phyloP scores from a whole-genome alignment of 2,888 invertebrate species.

The Odontocerum albicorne region DNA sequence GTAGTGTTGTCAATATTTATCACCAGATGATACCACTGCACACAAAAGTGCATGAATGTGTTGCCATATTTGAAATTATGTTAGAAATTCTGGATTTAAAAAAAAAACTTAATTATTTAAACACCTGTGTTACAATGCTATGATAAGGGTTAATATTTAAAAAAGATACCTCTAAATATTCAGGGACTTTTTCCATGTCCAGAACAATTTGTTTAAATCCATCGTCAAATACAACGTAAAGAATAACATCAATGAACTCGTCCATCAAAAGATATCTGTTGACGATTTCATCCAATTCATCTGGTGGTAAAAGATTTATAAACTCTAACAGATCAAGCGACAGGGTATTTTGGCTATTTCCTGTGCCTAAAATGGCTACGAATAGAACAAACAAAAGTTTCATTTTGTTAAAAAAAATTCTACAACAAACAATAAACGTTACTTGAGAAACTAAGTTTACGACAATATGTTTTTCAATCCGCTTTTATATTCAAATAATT shows the following conservation, averaged over 20 bases:
- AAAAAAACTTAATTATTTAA: background rate
- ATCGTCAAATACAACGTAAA: background rate
- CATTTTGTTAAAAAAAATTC: too few species aligned
- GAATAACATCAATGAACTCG: slow-evolving; percentile 1
- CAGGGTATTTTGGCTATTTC: background rate
- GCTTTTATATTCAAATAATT: too few species aligned
- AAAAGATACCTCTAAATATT: slow-evolving; percentile 8
- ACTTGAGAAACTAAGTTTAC: too few species aligned
- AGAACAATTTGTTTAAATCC: slow-evolving; percentile 7
- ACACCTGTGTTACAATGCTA: background rate
- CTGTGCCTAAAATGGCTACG: background rate
- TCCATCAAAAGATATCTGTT: background rate
- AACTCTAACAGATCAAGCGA: slow-evolving; percentile 9
- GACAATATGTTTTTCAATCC: too few species aligned
- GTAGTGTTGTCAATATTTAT: too few species aligned
- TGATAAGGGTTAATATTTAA: background rate
- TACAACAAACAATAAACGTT: too few species aligned
- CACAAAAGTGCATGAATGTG: too few species aligned
- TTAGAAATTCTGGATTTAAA: too few species aligned
- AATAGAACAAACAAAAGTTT: background rate
- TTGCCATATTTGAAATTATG: too few species aligned
- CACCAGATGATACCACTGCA: too few species aligned
- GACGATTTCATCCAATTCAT: background rate
- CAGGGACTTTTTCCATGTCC: slow-evolving; percentile 2
- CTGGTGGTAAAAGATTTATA: background rate